Percentiles rank a stretch among this genome's conserved stretches.
Evolutionary conservation across 2,113 vertebrate species (phyloP).

Genomic region (Eclectus roratus): DNA sequence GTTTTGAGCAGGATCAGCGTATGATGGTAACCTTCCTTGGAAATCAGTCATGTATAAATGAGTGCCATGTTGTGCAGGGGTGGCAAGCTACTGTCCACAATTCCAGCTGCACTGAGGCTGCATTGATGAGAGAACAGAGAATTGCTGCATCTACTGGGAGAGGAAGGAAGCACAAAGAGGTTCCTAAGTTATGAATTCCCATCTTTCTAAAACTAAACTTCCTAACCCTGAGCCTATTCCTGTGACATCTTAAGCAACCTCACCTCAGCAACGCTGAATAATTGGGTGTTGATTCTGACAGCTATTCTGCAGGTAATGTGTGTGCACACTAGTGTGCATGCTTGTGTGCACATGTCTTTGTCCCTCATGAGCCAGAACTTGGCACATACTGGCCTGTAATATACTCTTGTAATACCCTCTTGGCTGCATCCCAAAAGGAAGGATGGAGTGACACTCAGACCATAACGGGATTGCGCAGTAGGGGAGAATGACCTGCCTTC

Average conservation of each 20-base stretch:
- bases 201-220: background rate
- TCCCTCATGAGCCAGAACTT: background rate
- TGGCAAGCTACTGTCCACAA: background rate
- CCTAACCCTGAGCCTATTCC: background rate
- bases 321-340: background rate
- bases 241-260: background rate
- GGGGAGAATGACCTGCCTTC: slow-evolving; percentile 67
- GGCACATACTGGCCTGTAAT: background rate
- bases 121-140: background rate
- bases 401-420: slow-evolving; percentile 29
- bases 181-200: background rate
- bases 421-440: slow-evolving; percentile 57
- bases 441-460: slow-evolving; percentile 59
- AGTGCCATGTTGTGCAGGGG: background rate
- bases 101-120: background rate
- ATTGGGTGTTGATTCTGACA: background rate
- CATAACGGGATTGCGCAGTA: slow-evolving; percentile 70
- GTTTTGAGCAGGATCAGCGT: background rate
- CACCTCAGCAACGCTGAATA: background rate
- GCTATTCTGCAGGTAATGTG: rapidly evolving
- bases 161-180: background rate
- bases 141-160: background rate
- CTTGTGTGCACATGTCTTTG: background rate
- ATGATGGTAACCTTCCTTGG: background rate
- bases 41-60: background rate